Base-by-base conservation (phyloP, 2,113 vertebrate genomes). In the Salvelinus fontinalis region DNA sequence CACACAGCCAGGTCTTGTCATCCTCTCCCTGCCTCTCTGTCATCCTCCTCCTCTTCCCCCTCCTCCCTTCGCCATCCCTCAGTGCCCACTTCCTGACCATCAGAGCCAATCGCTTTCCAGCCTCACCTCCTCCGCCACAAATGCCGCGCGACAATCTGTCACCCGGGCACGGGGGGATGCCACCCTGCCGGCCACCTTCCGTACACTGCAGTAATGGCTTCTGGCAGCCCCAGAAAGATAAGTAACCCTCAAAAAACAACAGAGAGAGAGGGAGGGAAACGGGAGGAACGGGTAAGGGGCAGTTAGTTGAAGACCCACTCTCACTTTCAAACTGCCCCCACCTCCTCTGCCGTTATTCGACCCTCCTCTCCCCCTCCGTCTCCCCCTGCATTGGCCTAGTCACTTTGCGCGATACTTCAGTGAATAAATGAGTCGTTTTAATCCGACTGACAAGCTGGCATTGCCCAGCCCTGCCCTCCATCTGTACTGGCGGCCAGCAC, bases 351-450 rank as follows among this genome's bases (percentile, higher is more conserved):
- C 94, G 88, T 86, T 82, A 77, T 54, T 82, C 86, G 78, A 91
- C 85, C 84, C 86, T 68, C 77, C 44, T 85, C 92, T 88, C 74
- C 82, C 90, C 90, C 91, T 92, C 93, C 85, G 77, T 76, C 86
- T 90, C 91, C 91, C 90, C 92, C 90, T 59, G 69, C 92, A 94
- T 95, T 95, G 94, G 96, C 95, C 95, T 91, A 93, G 96, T 96
- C 96, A 93, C 96, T 97, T 97, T 95, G 95, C 95, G 93, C 94
- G 94, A 94, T 97, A 96, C 96, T 97, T 95, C 95, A 96, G 95
- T 94, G 97, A 98, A 99, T 99, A 97, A 98, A 99, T 99, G 98
- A 99, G 97, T 99, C 98, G 97, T 98, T 98, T 98, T 98, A 98
- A 98, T 98, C 98, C 97, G 96, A 96, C 97, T 99, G 98, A 99